Evolutionary conservation across 2,888 invertebrate species (phyloP), one percentile per base, ranked within the genome.

Genomic region (Leucophenga maculata): DNA sequence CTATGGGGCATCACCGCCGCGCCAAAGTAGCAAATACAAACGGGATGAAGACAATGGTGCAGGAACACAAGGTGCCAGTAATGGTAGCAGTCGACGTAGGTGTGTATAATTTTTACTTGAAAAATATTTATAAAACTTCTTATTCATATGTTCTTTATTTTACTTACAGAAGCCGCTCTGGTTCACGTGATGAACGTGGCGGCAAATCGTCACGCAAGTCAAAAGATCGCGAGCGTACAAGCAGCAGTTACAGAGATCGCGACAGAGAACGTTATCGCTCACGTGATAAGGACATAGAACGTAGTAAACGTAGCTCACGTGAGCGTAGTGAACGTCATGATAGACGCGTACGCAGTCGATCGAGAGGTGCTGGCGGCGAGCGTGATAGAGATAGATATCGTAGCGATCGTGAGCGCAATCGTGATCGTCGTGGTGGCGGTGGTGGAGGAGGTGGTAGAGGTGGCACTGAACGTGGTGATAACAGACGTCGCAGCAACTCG

Each of bases 241-340:
- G 72, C 84, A 81, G 68, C 89, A 89, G 60, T 72, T 80, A 84
- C 32, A 87, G 67, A 44, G 66, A 70, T 8, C 75, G 75, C 22
- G 89, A 90, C 44, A 77, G 85, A n/a, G 86, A 88, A n/a, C 83
- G 85, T 64, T 78, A 82, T 67, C 77, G 76, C 11, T 75, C 77
- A 16, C 48, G 75, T 50, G 80, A 79, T 11, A 71, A 74, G 52
- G 77, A 75, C 13, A 76, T 70, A 16, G 76, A 77, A 8, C 67
- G 66, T 57, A 57, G 59, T 22, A 74, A 71, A 0, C 74, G 72
- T 22, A 22, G 22, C 39, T 52, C 50, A 18, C 69, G 69, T 32
- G 66, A 66, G 60, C 59, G 22, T 31, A 60, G 16, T 48, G 32
- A 44, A 59, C 85, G 86, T 76, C 80, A 87, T 71, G 87, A 72